Evolutionary conservation across 2,113 vertebrate genomes (phyloP), one percentile per base, ranked within the genome.

Genomic region (Aspiorhynchus laticeps): DNA sequence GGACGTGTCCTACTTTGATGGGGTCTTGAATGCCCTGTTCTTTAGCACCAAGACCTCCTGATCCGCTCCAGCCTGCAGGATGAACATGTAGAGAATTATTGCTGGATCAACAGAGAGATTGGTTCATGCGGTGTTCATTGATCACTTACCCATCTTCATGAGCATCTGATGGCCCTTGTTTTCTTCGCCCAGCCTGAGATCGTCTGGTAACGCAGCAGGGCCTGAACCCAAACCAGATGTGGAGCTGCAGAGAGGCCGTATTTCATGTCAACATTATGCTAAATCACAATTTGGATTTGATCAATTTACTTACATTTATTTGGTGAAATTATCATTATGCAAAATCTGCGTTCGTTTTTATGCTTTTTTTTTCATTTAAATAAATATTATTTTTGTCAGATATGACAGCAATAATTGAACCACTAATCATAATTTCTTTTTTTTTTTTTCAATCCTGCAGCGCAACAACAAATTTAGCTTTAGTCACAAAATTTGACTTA

Each of bases 1-100:
- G 93, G 41, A 99, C 91, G 2, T 99, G 97, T 0, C 98, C 98
- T 33, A 97, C 98, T 91, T 98, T 98, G 91, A 99, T 99, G 51
- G 98, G 98, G 92, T 99, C 98, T 92, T 99, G 97, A 90, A 99
- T 99, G n/a, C 98, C 98, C 87, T 99, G 98, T 84, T 99, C 98
- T 91, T 99, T 99, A 41, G 94, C 97, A 21, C 98, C 98, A 28
- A 99, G 80, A 5, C 98, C 98, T 0, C 98, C 98, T 0, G 96
- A 98, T 24, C 98, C 98, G 11, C 98, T 99, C 98, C 98, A 99
- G 56, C 98, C 98, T 99, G 82, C 14, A 31, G 82, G 14, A 21
- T 12, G 9, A 17, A 83, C 0, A 10, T 14, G 2, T 43, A 2
- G 2, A n/a, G 17, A 56, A 24, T 51, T 4, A 48, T 1, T 5